Percentiles rank a stretch among this genome's conserved stretches.
Conservation (phyloP, 2,888 invertebrate genomes). For the Chamaedrilus cognettii region DNA sequence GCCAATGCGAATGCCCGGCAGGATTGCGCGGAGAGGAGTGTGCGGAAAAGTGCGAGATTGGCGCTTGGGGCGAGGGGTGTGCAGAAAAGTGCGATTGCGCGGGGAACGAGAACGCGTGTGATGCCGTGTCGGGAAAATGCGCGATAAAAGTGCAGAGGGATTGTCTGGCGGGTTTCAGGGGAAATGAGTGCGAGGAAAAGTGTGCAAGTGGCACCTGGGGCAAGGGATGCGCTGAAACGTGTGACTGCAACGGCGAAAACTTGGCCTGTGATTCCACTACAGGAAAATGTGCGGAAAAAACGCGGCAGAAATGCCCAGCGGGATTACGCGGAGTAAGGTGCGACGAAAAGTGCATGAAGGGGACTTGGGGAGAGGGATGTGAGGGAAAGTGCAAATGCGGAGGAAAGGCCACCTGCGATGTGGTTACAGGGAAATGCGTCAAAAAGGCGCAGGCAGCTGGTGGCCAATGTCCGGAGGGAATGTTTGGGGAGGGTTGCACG, state of each 20-base stretch:
- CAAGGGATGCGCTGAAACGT: conserved; percentile 39
- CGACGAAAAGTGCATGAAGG: neutral
- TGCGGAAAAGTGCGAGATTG: neutral
- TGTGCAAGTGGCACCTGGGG: neutral
- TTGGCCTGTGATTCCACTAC: neutral
- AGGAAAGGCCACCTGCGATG: conserved; percentile 63
- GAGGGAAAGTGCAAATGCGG: conserved; percentile 64
- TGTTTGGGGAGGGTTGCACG: conserved; percentile 64
- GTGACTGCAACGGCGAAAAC: conserved; percentile 71
- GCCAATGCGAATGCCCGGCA: conserved; percentile 69
- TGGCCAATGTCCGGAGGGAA: conserved; percentile 71
- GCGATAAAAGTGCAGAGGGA: conserved; percentile 66
- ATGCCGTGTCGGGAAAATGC: neutral
- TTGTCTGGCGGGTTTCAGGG: conserved; percentile 57
- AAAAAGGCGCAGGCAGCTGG: no score
- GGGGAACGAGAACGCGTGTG: conserved; percentile 64
- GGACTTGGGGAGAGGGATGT: neutral
- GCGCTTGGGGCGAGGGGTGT: neutral
- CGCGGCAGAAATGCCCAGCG: no score
- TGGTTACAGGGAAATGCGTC: neutral
- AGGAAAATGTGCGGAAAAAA: conserved; percentile 39
- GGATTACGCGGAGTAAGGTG: no score
- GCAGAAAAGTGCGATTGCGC: conserved; percentile 64
- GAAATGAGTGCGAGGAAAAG: neutral
- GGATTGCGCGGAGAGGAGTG: conserved; percentile 41